Evolutionary conservation across 30 jellyfish, hydroid and myxozoan genomes (phyloP), one percentile per base, ranked within the genome.

Genomic region (Pelagia noctiluca): DNA sequence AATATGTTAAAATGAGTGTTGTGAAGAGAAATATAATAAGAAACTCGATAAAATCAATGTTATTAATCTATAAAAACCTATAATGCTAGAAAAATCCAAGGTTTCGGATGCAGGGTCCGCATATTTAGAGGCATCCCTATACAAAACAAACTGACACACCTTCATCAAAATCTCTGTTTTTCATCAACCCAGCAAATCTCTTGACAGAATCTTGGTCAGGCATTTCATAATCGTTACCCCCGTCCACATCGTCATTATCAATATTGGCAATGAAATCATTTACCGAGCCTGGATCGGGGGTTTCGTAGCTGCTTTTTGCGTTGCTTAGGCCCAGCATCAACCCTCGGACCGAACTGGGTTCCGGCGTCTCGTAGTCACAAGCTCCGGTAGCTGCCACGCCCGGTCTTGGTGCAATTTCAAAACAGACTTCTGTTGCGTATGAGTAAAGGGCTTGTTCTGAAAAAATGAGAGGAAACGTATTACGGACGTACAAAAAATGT

Each of bases 401-500:
- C 11, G 63, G 46, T 35, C 47, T 75, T 23, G 78, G 26, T 19
- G 25, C 57, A 34, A 47, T 49, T 19, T 32, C 47, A 22, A 67
- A 67, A 53, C 66, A 46, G 24, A 25, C 77, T 47, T 80, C 90
- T 8, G 83, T 30, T 18, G 90, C 90, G 50, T 80, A 80, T 38
- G 83, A 63, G 42, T 80, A 80, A 74, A 80, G 48, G 0, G 90
- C 75, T 49, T 80, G 90, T 29, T 80, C 90, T 80, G 76, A 24
- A 77, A 46, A 79, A 42, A 34, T n/a, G 18, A 47, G 24, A 3
- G n/a, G 25, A 19, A 36, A 67, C 24, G 71, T 3, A 57, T 42
- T 42, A 8, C 12, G 57, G 32, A 21, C 32, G 10, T 5, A 57
- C 10, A 7, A 3, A 21, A 25, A 57, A 3, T 57, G 24, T 8